Evolutionary conservation across 2,113 vertebrate species (phyloP).

Genomic region (Nymphicus hollandicus): DNA sequence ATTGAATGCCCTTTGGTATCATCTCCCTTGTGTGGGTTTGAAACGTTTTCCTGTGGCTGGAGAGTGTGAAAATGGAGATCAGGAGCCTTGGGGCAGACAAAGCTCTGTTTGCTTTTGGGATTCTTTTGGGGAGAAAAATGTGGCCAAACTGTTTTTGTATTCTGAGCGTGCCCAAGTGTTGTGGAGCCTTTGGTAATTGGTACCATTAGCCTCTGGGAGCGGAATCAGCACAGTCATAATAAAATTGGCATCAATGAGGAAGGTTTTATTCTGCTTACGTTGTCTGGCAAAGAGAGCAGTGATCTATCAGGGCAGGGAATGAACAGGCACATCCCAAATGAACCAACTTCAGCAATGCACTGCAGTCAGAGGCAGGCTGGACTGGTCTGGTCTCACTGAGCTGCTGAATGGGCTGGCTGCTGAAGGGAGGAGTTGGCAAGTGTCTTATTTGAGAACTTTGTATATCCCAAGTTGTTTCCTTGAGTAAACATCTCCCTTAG

Average conservation of each 20-base stretch:
- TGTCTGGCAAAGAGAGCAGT: conserved; percentile 34
- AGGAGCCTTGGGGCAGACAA: not conserved
- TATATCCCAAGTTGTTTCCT: not conserved
- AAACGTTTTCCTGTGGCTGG: not conserved
- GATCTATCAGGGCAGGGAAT: conserved; percentile 3
- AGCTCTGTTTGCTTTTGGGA: conserved; percentile 34
- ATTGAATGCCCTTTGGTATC: not conserved
- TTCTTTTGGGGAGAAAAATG: conserved; percentile 5
- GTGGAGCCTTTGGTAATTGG: conserved; percentile 46
- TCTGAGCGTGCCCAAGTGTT: conserved; percentile 5
- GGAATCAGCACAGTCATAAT: conserved; percentile 27
- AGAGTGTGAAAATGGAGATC: not conserved
- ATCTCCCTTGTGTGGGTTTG: not conserved
- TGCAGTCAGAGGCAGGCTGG: not conserved
- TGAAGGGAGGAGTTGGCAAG: not conserved
- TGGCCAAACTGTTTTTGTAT: conserved; percentile 22
- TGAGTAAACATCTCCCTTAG: not conserved
- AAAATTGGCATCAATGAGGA: conserved; percentile 29
- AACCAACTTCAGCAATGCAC: conserved; percentile 11
- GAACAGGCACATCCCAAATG: conserved; percentile 40
- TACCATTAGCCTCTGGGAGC: conserved; percentile 9
- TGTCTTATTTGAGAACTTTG: not conserved
- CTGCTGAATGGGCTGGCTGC: not conserved
- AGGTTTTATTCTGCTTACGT: conserved; percentile 18
- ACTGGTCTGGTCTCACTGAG: not conserved